phyloP scores from a whole-genome alignment of 2,797 vertebrate species.

The Danio albolineatus region DNA sequence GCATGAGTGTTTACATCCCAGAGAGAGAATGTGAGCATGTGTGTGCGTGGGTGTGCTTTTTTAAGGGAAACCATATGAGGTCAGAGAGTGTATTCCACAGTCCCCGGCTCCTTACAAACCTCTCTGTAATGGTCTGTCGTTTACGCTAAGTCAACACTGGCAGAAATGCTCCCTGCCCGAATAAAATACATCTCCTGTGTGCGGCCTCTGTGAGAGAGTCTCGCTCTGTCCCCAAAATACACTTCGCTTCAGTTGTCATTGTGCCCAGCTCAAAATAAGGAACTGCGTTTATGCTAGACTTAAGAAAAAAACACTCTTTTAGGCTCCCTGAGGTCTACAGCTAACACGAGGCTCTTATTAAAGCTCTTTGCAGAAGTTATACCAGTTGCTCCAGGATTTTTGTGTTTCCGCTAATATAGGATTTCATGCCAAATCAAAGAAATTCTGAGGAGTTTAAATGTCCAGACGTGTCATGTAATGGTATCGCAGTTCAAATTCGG shows the following conservation, averaged over 20 bases:
- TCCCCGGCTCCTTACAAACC: conserved; percentile 34
- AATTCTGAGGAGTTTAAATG: too few relatives aligned
- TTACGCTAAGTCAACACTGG: conserved; percentile 76
- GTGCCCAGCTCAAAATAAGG: conserved; percentile 64
- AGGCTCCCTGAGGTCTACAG: conserved; percentile 43
- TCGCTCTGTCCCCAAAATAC: conserved; percentile 69
- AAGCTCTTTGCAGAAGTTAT: conserved; percentile 18
- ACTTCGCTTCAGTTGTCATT: conserved; percentile 67
- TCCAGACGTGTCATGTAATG: too few relatives aligned
- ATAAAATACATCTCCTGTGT: conserved; percentile 68
- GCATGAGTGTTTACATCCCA: conserved; percentile 28
- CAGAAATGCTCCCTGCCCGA: conserved; percentile 59
- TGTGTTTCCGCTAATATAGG: neutral
- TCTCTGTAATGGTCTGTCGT: conserved; percentile 60
- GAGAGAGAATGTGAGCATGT: conserved; percentile 31
- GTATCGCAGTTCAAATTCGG: too few relatives aligned
- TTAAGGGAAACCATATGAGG: conserved; percentile 39
- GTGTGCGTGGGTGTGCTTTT: conserved; percentile 7
- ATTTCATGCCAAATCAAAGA: too few relatives aligned
- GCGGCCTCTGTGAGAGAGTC: conserved; percentile 63
- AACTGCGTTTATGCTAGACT: conserved; percentile 68
- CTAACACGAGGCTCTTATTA: conserved; percentile 36
- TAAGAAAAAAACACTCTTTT: conserved; percentile 49
- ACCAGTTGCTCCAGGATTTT: neutral
- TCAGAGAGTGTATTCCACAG: conserved; percentile 29